These are phyloP conservation scores for Rhorus exstirpatorius DNA, from an alignment of 2,888 invertebrate genomes.

Conservation along the genomic window DNA sequence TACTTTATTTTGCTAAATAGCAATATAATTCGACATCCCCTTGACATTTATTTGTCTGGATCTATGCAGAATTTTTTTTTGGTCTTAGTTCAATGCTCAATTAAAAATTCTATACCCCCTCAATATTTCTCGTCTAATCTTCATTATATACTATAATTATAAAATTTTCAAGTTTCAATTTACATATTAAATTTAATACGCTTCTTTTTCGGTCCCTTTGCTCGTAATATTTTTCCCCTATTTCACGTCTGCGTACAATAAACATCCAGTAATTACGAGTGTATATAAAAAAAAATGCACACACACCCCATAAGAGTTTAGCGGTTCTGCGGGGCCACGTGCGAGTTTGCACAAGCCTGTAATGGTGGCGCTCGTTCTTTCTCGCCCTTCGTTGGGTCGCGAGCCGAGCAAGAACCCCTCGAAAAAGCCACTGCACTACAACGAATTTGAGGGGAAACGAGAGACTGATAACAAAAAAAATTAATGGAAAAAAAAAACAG, in stretches of 20 bases:
- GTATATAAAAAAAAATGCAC: neutral
- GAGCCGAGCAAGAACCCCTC: constrained; percentile 22
- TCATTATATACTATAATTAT: neutral
- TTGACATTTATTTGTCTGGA: too few relatives aligned
- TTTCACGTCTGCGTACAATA: neutral
- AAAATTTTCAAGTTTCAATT: too few relatives aligned
- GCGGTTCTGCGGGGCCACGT: constrained; percentile 17
- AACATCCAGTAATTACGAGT: constrained; percentile 33
- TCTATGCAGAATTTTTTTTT: too few relatives aligned
- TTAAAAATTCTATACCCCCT: too few relatives aligned
- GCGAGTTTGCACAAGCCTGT: constrained; percentile 42
- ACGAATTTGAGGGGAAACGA: constrained; percentile 17
- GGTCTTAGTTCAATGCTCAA: too few relatives aligned
- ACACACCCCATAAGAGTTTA: neutral
- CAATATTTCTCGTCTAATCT: neutral
- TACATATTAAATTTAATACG: too few relatives aligned
- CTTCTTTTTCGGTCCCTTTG: neutral
- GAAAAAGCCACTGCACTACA: constrained; percentile 26
- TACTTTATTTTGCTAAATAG: too few relatives aligned
- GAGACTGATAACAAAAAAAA: constrained; percentile 12
- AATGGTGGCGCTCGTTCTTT: neutral
- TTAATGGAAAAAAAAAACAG: constrained; percentile 33
- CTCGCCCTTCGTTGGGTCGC: constrained; percentile 19
- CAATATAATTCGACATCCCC: too few relatives aligned
- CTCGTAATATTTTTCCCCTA: neutral